phyloP scores from a whole-genome alignment of 2,797 vertebrate species.

The Alca torda region DNA sequence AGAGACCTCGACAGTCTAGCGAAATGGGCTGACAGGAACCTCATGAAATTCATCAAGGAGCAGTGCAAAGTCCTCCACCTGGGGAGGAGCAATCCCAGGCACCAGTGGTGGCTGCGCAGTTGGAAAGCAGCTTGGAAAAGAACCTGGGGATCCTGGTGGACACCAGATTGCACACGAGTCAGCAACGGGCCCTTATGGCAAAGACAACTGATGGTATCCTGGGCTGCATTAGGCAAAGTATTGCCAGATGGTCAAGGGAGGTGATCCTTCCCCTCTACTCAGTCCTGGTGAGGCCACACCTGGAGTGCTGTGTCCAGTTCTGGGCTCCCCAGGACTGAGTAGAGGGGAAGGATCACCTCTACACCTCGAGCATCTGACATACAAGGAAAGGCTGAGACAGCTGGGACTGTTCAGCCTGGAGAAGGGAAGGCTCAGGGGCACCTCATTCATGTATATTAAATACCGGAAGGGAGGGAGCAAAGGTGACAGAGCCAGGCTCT shows the following conservation, averaged over 20 bases:
- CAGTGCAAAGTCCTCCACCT: not conserved
- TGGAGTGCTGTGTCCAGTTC: not conserved
- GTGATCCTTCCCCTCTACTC: not conserved
- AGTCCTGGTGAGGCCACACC: not conserved
- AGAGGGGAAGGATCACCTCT: too few species aligned
- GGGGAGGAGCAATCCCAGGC: not conserved
- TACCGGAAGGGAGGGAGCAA: not conserved
- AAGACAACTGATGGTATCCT: not conserved
- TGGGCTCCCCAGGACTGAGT: not conserved
- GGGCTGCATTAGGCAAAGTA: not conserved
- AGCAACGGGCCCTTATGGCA: not conserved
- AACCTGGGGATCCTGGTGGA: not conserved
- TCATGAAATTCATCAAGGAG: not conserved
- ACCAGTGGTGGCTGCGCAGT: not conserved
- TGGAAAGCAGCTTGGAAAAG: not conserved
- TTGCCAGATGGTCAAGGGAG: not conserved
- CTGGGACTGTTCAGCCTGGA: not conserved
- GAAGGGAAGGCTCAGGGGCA: not conserved
- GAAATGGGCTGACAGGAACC: not conserved
- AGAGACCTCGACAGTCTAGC: not conserved
- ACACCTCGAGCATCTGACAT: not conserved
- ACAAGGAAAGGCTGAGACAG: not conserved
- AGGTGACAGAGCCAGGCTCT: not conserved
- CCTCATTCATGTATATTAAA: not conserved
- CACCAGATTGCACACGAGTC: not conserved